phyloP scores from a whole-genome alignment of 2,113 vertebrate species.

The Lepisosteus osseus region DNA sequence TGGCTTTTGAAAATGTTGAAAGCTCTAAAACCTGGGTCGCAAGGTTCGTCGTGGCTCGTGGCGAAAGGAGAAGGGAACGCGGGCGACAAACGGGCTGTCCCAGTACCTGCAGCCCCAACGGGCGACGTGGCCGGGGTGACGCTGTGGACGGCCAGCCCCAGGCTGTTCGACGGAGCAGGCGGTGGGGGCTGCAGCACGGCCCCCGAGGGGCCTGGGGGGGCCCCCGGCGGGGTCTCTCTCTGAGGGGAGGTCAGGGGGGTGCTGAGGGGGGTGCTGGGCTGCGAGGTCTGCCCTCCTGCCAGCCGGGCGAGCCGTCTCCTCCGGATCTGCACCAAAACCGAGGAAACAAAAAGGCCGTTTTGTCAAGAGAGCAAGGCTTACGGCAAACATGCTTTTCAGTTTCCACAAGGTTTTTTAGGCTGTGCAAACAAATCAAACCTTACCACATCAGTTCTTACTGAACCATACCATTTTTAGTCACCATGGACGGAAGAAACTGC shows the following conservation, averaged over 20 bases:
- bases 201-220: constrained; percentile 75
- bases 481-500: too few species aligned
- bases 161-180: constrained; percentile 79
- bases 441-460: too few species aligned
- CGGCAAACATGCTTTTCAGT: too few species aligned
- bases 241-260: constrained; percentile 90
- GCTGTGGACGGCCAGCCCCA: constrained; percentile 84
- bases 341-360: background rate
- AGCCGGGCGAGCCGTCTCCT: constrained; percentile 89
- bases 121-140: constrained; percentile 96
- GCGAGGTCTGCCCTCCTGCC: constrained; percentile 88
- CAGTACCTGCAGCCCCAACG: constrained; percentile 87
- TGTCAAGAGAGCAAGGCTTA: too few species aligned
- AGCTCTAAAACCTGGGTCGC: too few species aligned
- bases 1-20: too few species aligned
- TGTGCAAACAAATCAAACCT: too few species aligned
- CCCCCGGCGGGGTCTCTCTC: constrained; percentile 90
- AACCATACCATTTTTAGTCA: too few species aligned
- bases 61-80: too few species aligned
- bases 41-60: too few species aligned
- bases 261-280: constrained; percentile 85
- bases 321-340: constrained; percentile 72
- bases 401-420: too few species aligned
- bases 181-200: constrained; percentile 66
- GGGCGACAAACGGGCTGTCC: too few species aligned